Evolutionary conservation across 2,888 invertebrate species (phyloP).

Genomic region (Vesta saturnalis): DNA sequence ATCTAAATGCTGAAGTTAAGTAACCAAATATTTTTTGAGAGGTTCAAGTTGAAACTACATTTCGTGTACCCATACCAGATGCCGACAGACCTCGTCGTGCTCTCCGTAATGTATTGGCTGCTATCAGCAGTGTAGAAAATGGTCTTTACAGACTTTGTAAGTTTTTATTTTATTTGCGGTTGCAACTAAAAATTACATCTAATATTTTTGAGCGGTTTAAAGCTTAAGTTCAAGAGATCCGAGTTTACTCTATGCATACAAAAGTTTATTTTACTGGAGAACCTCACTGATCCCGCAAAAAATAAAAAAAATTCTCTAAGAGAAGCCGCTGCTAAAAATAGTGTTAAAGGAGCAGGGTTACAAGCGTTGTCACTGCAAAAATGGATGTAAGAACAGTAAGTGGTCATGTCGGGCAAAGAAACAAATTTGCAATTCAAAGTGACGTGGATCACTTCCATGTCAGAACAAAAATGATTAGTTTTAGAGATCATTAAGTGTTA

Average conservation of each 20-base stretch:
- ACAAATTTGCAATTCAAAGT: conserved; percentile 4
- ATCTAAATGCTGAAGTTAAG: neutral
- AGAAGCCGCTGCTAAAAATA: conserved; percentile 2
- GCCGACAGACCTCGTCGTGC: neutral
- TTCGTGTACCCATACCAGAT: too few species aligned
- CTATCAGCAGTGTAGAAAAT: neutral
- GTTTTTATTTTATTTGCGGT: too few species aligned
- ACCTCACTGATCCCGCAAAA: too few species aligned
- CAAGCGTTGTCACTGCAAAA: conserved; percentile 12
- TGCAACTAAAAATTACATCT: neutral
- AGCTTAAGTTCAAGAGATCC: neutral
- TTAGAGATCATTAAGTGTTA: neutral
- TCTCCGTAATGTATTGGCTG: neutral
- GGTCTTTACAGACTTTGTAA: neutral
- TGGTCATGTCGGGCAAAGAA: conserved; percentile 5
- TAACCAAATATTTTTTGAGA: neutral
- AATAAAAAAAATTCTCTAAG: neutral
- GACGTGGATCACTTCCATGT: conserved; percentile 8
- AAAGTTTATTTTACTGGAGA: too few species aligned
- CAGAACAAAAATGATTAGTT: neutral
- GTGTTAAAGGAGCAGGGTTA: conserved; percentile 10
- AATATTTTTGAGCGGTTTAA: neutral
- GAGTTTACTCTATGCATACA: neutral
- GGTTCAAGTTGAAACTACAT: neutral
- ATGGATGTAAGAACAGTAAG: conserved; percentile 6